phyloP scores from a whole-genome alignment of 2,888 invertebrate species.

The Saturnia pavonia region DNA sequence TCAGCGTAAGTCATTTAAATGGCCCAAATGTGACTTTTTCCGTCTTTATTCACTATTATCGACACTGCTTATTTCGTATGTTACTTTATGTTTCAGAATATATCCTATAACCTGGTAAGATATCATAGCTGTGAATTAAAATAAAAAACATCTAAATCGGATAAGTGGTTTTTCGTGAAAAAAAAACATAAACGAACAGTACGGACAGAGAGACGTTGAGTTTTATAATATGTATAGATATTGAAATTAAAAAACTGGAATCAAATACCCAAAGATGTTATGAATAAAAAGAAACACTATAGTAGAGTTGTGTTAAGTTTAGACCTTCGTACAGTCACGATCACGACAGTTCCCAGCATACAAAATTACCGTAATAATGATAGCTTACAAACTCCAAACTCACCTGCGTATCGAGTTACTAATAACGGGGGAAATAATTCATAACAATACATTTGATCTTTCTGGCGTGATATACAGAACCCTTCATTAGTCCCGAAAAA shows the following conservation, averaged over 20 bases:
- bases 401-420: slow-evolving; percentile 4
- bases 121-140: too few relatives aligned
- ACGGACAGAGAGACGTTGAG: too few relatives aligned
- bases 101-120: too few relatives aligned
- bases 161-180: too few relatives aligned
- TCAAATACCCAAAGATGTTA: neutral
- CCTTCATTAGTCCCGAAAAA: slow-evolving; percentile 25
- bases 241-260: neutral
- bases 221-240: too few relatives aligned
- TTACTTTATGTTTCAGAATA: too few relatives aligned
- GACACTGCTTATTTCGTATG: too few relatives aligned
- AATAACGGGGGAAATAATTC: neutral
- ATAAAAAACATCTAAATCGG: too few relatives aligned
- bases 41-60: too few relatives aligned
- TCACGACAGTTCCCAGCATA: neutral
- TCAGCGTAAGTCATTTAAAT: too few relatives aligned
- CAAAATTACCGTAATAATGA: slow-evolving; percentile 7
- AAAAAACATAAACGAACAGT: too few relatives aligned
- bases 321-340: neutral
- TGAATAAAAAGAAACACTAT: neutral
- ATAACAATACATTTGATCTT: neutral
- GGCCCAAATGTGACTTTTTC: too few relatives aligned
- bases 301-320: neutral
- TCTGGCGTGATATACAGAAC: slow-evolving; percentile 5
- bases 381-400: slow-evolving; percentile 3